phyloP scores from a whole-genome alignment of 1,140 invertebrate species.

The Vanessa atalanta region DNA sequence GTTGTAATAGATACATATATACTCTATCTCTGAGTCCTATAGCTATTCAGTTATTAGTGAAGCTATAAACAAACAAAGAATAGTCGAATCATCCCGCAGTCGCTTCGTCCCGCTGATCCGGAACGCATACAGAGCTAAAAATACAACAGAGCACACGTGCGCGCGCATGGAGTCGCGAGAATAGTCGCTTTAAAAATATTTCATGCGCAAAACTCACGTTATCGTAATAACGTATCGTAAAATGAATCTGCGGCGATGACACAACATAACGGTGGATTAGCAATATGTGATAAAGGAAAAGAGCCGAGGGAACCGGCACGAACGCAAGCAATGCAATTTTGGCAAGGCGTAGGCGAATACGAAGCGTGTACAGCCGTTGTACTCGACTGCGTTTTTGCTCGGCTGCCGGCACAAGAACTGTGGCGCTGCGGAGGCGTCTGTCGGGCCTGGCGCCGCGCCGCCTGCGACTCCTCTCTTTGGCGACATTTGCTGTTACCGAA shows the following conservation, averaged over 20 bases:
- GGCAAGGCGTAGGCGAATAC: conserved; percentile 6
- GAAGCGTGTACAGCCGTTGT: conserved; percentile 1
- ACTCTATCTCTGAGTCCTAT: too few species aligned
- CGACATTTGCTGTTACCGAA: conserved; percentile 37
- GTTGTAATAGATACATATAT: too few species aligned
- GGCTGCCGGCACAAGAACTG: conserved; percentile 32
- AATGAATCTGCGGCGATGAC: background rate
- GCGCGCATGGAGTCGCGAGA: background rate
- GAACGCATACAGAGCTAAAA: background rate
- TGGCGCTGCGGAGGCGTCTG: conserved; percentile 37
- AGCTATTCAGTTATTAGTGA: too few species aligned
- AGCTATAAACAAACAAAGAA: background rate
- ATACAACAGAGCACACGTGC: background rate
- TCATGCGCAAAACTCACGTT: background rate
- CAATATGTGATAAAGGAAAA: background rate
- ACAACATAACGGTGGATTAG: background rate
- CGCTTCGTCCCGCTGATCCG: background rate
- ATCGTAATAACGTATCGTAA: too few species aligned
- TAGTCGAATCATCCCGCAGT: background rate
- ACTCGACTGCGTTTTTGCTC: conserved; percentile 34
- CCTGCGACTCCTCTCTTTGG: conserved; percentile 34
- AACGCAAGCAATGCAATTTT: background rate
- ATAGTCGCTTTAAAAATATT: background rate
- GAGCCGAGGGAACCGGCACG: background rate
- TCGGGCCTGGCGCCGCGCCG: conserved; percentile 42